phyloP scores from a whole-genome alignment of 2,888 invertebrate genomes.

The Polydrusus tereticollis region DNA sequence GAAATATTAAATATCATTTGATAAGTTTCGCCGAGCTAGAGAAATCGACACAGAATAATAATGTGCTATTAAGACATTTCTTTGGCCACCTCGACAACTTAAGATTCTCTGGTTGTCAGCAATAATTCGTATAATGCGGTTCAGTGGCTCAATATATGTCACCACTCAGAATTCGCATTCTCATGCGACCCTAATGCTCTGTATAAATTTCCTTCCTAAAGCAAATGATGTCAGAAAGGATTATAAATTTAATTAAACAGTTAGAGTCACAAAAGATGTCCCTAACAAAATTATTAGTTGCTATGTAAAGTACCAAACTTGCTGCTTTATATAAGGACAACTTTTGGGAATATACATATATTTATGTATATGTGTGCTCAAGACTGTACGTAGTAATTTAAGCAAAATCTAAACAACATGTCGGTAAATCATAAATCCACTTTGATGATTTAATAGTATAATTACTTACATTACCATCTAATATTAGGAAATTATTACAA shows the following conservation, averaged over 20 bases:
- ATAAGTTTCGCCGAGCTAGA: neutral
- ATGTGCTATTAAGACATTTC: constrained; percentile 9
- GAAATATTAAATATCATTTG: neutral
- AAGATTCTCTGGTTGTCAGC: constrained; percentile 23
- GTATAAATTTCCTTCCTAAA: constrained; percentile 33
- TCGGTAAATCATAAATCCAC: neutral
- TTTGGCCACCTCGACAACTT: constrained; percentile 14
- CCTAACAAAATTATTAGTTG: constrained; percentile 33
- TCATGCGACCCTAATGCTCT: constrained; percentile 16
- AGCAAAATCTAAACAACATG: neutral
- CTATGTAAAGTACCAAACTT: constrained; percentile 22
- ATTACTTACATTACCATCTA: too few relatives aligned
- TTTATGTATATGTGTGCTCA: neutral
- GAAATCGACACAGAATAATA: constrained; percentile 13
- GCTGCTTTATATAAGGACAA: constrained; percentile 14
- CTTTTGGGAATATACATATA: neutral
- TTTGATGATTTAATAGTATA: too few relatives aligned
- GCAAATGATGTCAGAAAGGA: constrained; percentile 37
- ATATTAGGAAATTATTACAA: too few relatives aligned
- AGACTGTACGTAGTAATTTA: neutral
- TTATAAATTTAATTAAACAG: constrained; percentile 38
- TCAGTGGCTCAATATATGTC: constrained; percentile 31
- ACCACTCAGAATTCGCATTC: constrained; percentile 23
- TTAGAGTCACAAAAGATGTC: constrained; percentile 24
- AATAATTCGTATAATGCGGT: constrained; percentile 26